Percentiles rank a stretch among this genome's conserved stretches.
phyloP scores from a whole-genome alignment of 2,113 vertebrate species.

The Motacilla tschutschensis region DNA sequence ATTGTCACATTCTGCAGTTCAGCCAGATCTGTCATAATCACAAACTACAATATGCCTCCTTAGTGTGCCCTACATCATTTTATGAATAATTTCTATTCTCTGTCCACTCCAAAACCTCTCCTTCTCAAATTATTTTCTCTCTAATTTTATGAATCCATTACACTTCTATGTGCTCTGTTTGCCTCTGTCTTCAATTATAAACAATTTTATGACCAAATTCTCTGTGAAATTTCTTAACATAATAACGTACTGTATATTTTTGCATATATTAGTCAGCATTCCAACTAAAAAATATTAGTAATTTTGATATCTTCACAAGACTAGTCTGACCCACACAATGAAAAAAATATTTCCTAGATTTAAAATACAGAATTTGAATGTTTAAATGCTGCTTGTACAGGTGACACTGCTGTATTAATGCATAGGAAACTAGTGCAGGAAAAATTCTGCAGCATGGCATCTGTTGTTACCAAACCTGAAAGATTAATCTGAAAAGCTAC shows the following conservation, averaged over 20 bases:
- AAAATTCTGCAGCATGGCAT: background rate
- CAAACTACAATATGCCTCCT: background rate
- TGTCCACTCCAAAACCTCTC: background rate
- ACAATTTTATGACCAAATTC: background rate
- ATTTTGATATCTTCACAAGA: background rate
- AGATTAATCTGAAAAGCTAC: background rate
- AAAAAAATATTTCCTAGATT: background rate
- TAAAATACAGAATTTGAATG: background rate
- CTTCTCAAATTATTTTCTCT: background rate
- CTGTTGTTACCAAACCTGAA: background rate
- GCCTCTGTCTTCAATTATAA: background rate
- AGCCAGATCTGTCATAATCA: background rate
- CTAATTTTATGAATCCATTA: background rate
- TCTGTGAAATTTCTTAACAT: background rate
- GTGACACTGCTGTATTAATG: background rate
- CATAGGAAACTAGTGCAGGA: background rate
- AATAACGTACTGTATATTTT: background rate
- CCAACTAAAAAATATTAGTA: background rate
- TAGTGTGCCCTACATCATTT: background rate
- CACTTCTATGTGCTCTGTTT: background rate
- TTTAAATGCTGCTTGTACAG: background rate
- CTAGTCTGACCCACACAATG: background rate
- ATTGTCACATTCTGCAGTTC: background rate
- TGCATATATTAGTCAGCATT: background rate
- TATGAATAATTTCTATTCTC: background rate